Conservation (phyloP, 2,888 invertebrate species). For the Papilio demoleus region DNA sequence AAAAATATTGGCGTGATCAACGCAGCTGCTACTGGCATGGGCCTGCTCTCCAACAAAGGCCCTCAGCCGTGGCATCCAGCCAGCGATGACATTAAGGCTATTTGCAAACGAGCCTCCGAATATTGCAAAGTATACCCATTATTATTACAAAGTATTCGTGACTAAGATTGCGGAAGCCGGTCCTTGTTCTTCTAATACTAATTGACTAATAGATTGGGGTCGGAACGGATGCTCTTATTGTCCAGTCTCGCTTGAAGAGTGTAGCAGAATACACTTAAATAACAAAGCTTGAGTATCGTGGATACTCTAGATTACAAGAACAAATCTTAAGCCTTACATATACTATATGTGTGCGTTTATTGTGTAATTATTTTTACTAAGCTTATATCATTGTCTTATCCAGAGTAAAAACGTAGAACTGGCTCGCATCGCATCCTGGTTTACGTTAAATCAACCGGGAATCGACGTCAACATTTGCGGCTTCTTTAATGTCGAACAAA, state of each 20-base stretch:
- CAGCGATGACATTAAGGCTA: constrained; percentile 82
- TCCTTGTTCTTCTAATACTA: not conserved
- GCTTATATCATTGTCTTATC: not conserved
- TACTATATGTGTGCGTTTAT: not conserved
- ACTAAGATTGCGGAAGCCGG: not conserved
- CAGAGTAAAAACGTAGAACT: constrained; percentile 86
- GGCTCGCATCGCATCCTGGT: constrained; percentile 88
- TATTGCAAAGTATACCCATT: constrained; percentile 84
- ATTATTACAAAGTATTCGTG: not conserved
- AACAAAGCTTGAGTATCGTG: no score
- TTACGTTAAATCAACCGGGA: constrained; percentile 84
- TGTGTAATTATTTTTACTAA: not conserved
- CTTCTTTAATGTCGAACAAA: constrained; percentile 86
- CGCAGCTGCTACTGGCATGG: constrained; percentile 92
- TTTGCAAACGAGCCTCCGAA: constrained; percentile 85
- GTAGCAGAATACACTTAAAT: not conserved
- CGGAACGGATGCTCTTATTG: not conserved
- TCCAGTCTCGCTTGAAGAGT: not conserved
- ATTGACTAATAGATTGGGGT: not conserved
- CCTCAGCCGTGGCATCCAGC: constrained; percentile 93
- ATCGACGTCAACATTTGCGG: constrained; percentile 90
- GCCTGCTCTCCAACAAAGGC: constrained; percentile 89
- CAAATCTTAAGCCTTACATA: not conserved
- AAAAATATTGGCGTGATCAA: constrained; percentile 91
- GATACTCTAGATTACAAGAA: not conserved